A percentile compares a stretch with the other conserved stretches of the same genome.
These are phyloP conservation scores for Rhynchophorus ferrugineus DNA, from an alignment of 1,140 invertebrate species.

Conservation along the genomic window DNA sequence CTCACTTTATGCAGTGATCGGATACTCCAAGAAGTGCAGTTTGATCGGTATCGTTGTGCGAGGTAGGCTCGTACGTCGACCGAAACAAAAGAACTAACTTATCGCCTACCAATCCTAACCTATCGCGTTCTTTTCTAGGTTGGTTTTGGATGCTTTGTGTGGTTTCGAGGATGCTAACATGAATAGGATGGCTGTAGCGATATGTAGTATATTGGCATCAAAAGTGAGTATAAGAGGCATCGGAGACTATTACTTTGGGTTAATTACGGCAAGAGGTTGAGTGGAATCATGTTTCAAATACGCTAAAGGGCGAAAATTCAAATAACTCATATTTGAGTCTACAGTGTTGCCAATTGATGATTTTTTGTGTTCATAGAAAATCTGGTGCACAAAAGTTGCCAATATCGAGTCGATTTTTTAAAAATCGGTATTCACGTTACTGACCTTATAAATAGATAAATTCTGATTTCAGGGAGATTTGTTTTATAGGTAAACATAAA, in stretches of 20 bases:
- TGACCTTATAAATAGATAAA: too few relatives aligned
- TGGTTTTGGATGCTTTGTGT: constrained; percentile 68
- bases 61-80: constrained; percentile 29
- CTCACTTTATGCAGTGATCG: constrained; percentile 71
- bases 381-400: too few relatives aligned
- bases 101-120: neutral
- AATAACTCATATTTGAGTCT: too few relatives aligned
- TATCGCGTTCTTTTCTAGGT: constrained; percentile 33
- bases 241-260: neutral
- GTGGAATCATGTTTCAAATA: too few relatives aligned
- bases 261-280: neutral
- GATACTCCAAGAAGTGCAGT: constrained; percentile 68
- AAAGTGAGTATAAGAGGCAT: constrained; percentile 47
- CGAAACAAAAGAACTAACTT: neutral
- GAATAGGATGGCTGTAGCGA: constrained; percentile 76
- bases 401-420: too few relatives aligned
- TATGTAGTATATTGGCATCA: constrained; percentile 67
- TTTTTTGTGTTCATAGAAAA: too few relatives aligned
- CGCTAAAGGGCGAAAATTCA: too few relatives aligned
- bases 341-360: too few relatives aligned
- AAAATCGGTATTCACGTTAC: too few relatives aligned
- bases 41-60: constrained; percentile 66
- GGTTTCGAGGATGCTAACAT: constrained; percentile 65
- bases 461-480: too few relatives aligned
- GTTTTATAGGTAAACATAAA: too few relatives aligned